Conservation (phyloP, 2,888 invertebrate genomes). For the Mythimna impura region DNA sequence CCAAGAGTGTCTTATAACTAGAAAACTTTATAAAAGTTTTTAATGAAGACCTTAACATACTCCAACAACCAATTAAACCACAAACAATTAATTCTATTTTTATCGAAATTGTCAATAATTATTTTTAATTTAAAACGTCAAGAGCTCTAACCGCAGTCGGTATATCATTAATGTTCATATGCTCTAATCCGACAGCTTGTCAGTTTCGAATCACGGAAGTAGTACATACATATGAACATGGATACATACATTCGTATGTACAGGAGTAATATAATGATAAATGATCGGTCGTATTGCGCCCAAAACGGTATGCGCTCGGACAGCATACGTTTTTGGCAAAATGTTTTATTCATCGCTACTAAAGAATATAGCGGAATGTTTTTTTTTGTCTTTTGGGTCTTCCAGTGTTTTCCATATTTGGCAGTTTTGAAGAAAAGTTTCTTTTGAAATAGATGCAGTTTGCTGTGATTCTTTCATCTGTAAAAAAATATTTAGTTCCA, state of each 20-base stretch:
- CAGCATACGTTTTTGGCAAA: slow-evolving; percentile 78
- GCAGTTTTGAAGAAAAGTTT: slow-evolving; percentile 20
- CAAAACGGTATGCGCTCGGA: slow-evolving; percentile 74
- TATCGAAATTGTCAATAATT: slow-evolving; percentile 54
- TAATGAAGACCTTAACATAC: neutral
- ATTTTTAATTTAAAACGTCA: slow-evolving; percentile 58
- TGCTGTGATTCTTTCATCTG: neutral
- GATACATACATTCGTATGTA: slow-evolving; percentile 43
- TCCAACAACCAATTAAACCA: slow-evolving; percentile 22
- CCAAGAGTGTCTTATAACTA: too few species aligned
- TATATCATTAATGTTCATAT: slow-evolving; percentile 56
- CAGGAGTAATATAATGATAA: slow-evolving; percentile 73
- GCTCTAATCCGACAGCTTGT: slow-evolving; percentile 71
- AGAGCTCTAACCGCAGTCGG: slow-evolving; percentile 40
- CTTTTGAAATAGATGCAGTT: slow-evolving; percentile 18
- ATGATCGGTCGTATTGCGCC: slow-evolving; percentile 72
- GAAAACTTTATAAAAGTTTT: neutral
- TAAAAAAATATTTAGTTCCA: too few species aligned
- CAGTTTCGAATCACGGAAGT: slow-evolving; percentile 74
- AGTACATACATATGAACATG: slow-evolving; percentile 37
- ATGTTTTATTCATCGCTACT: slow-evolving; percentile 85
- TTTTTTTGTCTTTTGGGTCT: slow-evolving; percentile 46
- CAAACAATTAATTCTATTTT: too few species aligned
- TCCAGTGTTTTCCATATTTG: slow-evolving; percentile 32
- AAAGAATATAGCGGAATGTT: slow-evolving; percentile 76